phyloP scores from a whole-genome alignment of 2,113 vertebrate genomes.

The Melierax canorus region DNA sequence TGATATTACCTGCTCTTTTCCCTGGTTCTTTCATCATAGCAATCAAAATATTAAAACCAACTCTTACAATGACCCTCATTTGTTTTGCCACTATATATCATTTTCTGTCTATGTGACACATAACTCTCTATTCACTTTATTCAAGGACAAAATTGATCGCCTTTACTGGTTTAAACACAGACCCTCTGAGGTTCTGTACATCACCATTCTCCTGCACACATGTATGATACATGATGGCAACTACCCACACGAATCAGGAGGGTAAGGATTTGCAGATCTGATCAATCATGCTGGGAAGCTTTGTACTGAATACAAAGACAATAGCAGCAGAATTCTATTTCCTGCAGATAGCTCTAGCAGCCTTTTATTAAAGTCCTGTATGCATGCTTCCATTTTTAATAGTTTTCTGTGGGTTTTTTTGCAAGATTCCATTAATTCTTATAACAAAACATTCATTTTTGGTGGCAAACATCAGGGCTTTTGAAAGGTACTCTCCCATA shows the following conservation, averaged over 20 bases:
- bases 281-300: background rate
- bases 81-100: background rate
- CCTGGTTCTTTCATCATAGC: background rate
- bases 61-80: background rate
- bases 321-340: background rate
- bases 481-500: background rate
- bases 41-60: background rate
- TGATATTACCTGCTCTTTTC: background rate
- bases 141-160: background rate
- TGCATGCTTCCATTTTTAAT: background rate
- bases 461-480: background rate
- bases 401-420: background rate
- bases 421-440: background rate
- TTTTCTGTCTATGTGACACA: background rate
- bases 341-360: background rate
- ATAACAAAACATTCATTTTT: background rate
- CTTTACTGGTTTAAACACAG: background rate
- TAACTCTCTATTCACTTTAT: background rate
- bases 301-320: background rate
- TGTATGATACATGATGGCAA: rapidly evolving
- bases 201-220: background rate
- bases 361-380: background rate
- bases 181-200: background rate
- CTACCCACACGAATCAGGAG: background rate
- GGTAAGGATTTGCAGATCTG: background rate